Conservation (phyloP, 2,888 invertebrate genomes). For the Drepana falcataria region DNA sequence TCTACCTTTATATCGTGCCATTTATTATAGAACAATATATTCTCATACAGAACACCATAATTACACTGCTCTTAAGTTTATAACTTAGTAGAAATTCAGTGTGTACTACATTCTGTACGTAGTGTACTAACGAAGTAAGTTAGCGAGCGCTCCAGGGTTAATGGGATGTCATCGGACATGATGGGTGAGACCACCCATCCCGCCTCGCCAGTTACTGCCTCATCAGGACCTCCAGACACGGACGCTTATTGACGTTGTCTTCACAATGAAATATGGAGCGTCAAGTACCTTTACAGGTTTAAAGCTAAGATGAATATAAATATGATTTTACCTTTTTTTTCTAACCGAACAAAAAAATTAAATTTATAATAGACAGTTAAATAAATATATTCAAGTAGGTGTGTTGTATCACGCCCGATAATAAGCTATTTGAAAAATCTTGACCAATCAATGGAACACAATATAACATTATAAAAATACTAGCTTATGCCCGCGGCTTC, state of each 20-base stretch:
- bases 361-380: too few relatives aligned
- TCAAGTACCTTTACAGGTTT: slow-evolving; percentile 4
- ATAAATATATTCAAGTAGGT: too few relatives aligned
- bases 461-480: too few relatives aligned
- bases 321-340: too few relatives aligned
- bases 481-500: too few relatives aligned
- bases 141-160: slow-evolving; percentile 60
- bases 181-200: slow-evolving; percentile 46
- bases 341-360: too few relatives aligned
- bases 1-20: too few relatives aligned
- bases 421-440: too few relatives aligned
- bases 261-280: slow-evolving; percentile 44
- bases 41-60: neutral
- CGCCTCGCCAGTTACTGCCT: slow-evolving; percentile 50
- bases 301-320: too few relatives aligned
- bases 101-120: slow-evolving; percentile 15
- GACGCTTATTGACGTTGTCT: slow-evolving; percentile 55
- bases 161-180: slow-evolving; percentile 72
- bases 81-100: slow-evolving; percentile 4
- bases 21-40: neutral
- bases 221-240: slow-evolving; percentile 49
- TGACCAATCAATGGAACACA: too few relatives aligned
- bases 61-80: slow-evolving; percentile 3
- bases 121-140: slow-evolving; percentile 60
- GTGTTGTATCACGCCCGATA: too few relatives aligned